A percentile compares a stretch with the other conserved stretches of the same genome.
phyloP scores from a whole-genome alignment of 2,113 vertebrate species.

The Pelmatolapia mariae region DNA sequence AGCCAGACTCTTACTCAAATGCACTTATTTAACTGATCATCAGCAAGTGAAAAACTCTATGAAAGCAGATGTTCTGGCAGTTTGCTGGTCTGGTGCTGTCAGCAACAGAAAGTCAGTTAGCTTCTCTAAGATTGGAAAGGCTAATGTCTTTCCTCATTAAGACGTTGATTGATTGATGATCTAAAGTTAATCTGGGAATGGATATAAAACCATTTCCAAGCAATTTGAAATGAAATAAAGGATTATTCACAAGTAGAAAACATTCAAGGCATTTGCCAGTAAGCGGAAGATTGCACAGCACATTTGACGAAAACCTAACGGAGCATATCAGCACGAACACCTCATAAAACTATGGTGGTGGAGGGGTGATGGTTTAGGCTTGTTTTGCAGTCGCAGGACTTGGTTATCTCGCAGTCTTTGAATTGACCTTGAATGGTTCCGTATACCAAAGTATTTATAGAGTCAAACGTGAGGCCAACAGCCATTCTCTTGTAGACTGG shows the following conservation, averaged over 20 bases:
- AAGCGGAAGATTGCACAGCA: background rate
- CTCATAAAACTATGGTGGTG: background rate
- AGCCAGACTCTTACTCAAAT: background rate
- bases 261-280: background rate
- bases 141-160: background rate
- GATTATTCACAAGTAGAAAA: background rate
- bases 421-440: background rate
- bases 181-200: background rate
- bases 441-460: background rate
- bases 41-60: background rate
- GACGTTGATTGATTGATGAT: background rate
- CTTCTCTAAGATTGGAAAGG: background rate
- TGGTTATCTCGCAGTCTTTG: background rate
- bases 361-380: background rate
- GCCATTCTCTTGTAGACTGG: background rate
- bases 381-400: fast-evolving
- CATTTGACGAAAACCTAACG: background rate
- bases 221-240: background rate
- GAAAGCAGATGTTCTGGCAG: background rate
- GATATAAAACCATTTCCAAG: background rate
- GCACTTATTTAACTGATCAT: background rate
- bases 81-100: background rate
- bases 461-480: background rate
- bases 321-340: background rate
- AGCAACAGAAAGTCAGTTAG: background rate